Conservation (phyloP, 2,888 invertebrate genomes). For the Creontiades dilutus region DNA sequence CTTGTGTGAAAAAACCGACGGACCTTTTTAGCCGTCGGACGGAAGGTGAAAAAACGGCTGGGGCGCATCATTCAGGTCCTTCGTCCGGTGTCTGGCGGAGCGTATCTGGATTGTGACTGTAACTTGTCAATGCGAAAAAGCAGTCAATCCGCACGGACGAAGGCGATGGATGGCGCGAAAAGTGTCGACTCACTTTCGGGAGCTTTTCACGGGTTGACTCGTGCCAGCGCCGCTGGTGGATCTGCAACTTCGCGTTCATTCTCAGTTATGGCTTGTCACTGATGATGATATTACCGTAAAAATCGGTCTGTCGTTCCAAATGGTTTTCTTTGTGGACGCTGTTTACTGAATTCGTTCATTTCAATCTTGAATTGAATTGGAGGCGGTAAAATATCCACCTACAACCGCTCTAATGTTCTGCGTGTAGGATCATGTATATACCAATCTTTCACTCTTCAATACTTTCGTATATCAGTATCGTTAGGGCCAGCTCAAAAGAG, state of each 20-base stretch:
- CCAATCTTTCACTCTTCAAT: no score
- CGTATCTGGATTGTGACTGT: slow-evolving; percentile 43
- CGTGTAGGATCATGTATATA: no score
- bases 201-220: slow-evolving; percentile 14
- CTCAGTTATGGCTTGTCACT: neutral
- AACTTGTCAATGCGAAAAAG: slow-evolving; percentile 65
- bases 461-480: no score
- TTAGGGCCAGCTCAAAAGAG: no score
- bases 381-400: no score
- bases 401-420: no score
- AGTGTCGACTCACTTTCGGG: slow-evolving; percentile 44
- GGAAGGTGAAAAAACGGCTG: neutral
- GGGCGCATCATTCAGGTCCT: slow-evolving; percentile 2
- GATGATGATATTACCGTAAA: no score
- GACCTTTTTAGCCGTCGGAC: slow-evolving; percentile 5
- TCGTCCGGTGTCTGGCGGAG: slow-evolving; percentile 26
- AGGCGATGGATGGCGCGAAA: neutral
- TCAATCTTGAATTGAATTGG: no score
- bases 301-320: no score
- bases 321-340: no score
- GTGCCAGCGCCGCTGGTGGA: slow-evolving; percentile 51
- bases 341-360: no score
- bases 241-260: slow-evolving; percentile 46
- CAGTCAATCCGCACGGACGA: slow-evolving; percentile 27
- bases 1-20: neutral